phyloP scores from a whole-genome alignment of 2,797 vertebrate genomes.

The Pterois miles region DNA sequence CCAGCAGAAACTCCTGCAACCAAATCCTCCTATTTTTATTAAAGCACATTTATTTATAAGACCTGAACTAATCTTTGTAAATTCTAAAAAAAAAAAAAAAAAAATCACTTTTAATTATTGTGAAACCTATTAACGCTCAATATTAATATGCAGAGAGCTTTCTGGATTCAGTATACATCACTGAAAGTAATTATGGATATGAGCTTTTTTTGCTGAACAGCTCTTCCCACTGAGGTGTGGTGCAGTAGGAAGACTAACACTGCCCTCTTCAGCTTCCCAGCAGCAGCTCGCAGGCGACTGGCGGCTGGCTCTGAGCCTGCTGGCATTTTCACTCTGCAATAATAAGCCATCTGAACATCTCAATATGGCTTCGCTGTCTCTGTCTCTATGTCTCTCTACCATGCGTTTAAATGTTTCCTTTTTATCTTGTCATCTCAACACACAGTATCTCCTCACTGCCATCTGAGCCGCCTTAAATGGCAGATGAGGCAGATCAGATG shows the following conservation, averaged over 20 bases:
- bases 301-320: not conserved
- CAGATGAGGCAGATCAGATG: slow-evolving; percentile 14
- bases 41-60: slow-evolving; percentile 52
- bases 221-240: slow-evolving; percentile 2
- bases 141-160: slow-evolving; percentile 59
- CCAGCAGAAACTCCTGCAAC: slow-evolving; percentile 21
- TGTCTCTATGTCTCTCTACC: slow-evolving; percentile 13
- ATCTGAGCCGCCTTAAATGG: slow-evolving; percentile 26
- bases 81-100: slow-evolving; percentile 13
- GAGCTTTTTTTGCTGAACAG: slow-evolving; percentile 3
- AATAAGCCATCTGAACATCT: slow-evolving; percentile 38
- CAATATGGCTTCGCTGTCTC: slow-evolving; percentile 12
- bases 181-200: slow-evolving; percentile 66
- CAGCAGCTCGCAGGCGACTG: slow-evolving; percentile 16
- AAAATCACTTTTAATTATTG: slow-evolving; percentile 61
- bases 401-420: slow-evolving; percentile 31
- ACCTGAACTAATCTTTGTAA: slow-evolving; percentile 65
- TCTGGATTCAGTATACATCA: slow-evolving; percentile 57
- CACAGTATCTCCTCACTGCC: slow-evolving; percentile 1
- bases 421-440: slow-evolving; percentile 28
- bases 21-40: slow-evolving; percentile 41
- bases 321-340: slow-evolving; percentile 17
- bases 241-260: slow-evolving; percentile 60
- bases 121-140: slow-evolving; percentile 51
- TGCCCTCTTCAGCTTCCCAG: slow-evolving; percentile 70